Base-by-base conservation (phyloP, 2,113 vertebrate species). In the Phylloscopus trochiloides region DNA sequence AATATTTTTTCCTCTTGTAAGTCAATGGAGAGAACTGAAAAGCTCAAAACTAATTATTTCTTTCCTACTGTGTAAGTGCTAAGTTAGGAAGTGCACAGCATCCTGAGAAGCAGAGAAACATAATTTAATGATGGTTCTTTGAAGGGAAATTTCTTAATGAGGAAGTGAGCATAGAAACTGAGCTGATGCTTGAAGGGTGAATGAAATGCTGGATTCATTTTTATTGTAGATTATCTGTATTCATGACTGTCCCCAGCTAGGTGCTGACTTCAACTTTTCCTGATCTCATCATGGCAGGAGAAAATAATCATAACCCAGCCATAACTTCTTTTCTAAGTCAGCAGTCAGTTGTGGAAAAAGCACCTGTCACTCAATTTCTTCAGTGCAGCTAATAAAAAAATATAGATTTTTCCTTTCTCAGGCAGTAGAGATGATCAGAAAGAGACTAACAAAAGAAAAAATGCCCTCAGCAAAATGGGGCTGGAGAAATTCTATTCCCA, bases 91-190 rank as follows among this genome's bases (percentile, higher is more conserved):
- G 51, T 32, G 52, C 58, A 36, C 7, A 21, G 84, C 72, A 88
- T 72, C 45, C 74, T 68, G 57, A 92, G 42, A 86, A 91, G 74
- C 24, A 67, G 17, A 88, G 71, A 57, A 93, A 61, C 14, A 31
- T 45, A 75, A 66, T 79, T 86, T 92, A 88, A 71, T 84, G n/a
- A 85, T 79, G 70, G 21, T 24, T 83, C 55, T 80, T 77, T n/a
- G 17, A 90, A 86, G 58, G 74, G 26, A 94, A 77, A 43, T 50
- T 90, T 74, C 48, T 89, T 93, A 92, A 82, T 93, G 51, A 94
- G 80, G 54, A 96, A 90, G 25, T 14, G 34, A 91, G 59, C 24
- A 54, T 32, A 55, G 75, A 90, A 90, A 92, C 42, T 19, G 47
- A 84, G 43, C 54, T 78, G n/a, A 55, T 76, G n/a, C 42, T 88